Conservation (phyloP, 2,797 vertebrate genomes). For the Chrosomus eos region DNA sequence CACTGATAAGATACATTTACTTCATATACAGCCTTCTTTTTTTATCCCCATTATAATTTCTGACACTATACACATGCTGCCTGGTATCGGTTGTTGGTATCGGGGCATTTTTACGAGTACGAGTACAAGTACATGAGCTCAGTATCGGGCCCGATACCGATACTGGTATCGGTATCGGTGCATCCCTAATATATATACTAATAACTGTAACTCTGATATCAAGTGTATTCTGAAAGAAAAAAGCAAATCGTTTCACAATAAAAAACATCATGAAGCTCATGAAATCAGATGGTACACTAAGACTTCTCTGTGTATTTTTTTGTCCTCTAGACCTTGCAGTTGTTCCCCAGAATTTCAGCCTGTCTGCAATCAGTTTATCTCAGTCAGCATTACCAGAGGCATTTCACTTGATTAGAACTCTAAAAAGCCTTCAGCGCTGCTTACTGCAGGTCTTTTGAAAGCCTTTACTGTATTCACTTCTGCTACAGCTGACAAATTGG, state of each 20-base stretch:
- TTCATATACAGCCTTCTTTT: too few relatives aligned
- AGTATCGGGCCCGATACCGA: too few relatives aligned
- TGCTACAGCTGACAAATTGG: background rate
- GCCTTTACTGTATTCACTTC: background rate
- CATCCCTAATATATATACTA: too few relatives aligned
- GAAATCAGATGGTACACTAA: conserved; percentile 8
- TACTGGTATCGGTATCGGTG: too few relatives aligned
- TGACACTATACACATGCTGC: too few relatives aligned
- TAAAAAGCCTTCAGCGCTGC: background rate
- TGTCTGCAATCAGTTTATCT: conserved; percentile 30
- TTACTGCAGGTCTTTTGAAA: conserved; percentile 8
- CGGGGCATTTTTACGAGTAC: too few relatives aligned
- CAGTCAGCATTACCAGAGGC: conserved; percentile 4
- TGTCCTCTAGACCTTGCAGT: background rate
- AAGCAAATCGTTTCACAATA: background rate
- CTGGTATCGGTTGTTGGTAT: too few relatives aligned
- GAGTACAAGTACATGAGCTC: too few relatives aligned
- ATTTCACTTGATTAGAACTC: conserved; percentile 25
- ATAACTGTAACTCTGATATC: background rate
- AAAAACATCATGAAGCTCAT: background rate
- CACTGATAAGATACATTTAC: too few relatives aligned
- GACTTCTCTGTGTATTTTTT: background rate
- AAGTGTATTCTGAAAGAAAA: background rate
- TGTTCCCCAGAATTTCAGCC: conserved; percentile 14
- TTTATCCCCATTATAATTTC: too few relatives aligned